Evolutionary conservation across 2,797 vertebrate genomes (phyloP).

Genomic region (Dromococcyx pavoninus): DNA sequence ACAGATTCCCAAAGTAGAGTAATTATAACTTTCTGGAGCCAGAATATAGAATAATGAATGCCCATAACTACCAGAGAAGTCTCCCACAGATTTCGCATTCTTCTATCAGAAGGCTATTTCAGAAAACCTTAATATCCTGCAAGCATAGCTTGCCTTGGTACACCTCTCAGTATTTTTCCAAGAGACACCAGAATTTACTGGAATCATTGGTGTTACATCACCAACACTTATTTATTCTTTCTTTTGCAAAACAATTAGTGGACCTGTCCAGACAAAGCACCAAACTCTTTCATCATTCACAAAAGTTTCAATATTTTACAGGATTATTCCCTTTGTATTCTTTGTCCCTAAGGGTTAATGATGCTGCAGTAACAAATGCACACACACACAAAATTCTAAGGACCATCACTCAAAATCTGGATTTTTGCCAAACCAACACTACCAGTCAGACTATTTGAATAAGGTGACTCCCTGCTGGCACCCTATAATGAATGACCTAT

Average conservation of each 20-base stretch:
- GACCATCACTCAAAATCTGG: background rate
- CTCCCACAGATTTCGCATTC: background rate
- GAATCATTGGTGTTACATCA: background rate
- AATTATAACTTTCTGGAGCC: background rate
- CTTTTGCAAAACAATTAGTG: background rate
- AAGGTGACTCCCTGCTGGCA: background rate
- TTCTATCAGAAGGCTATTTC: background rate
- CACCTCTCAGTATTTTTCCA: background rate
- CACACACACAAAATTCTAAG: background rate
- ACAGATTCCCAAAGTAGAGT: background rate
- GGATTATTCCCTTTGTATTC: background rate
- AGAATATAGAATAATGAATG: background rate
- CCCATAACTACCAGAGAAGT: background rate
- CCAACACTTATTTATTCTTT: background rate
- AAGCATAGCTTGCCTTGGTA: background rate
- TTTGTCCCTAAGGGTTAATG: background rate
- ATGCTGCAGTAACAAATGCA: background rate
- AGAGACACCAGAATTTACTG: background rate
- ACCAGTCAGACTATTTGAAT: background rate
- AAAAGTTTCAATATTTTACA: background rate
- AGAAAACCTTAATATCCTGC: background rate
- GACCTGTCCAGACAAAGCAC: fast-evolving
- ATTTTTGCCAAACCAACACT: background rate
- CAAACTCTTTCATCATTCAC: background rate
- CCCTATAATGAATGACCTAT: background rate